phyloP scores from a whole-genome alignment of 2,888 invertebrate genomes.

The Drosophila paracracens region DNA sequence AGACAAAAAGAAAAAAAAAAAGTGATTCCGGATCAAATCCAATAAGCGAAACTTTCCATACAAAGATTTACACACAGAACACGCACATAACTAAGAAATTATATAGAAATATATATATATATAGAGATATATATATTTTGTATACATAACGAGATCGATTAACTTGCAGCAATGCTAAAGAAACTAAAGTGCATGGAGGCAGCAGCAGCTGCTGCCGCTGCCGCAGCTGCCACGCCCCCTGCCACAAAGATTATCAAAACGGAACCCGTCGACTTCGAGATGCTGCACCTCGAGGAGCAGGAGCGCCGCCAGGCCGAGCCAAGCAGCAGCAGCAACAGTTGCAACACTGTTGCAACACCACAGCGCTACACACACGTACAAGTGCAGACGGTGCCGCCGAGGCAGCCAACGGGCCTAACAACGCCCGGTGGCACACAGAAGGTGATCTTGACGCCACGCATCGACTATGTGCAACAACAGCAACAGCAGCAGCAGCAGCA shows the following conservation, averaged over 20 bases:
- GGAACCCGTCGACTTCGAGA: constrained; percentile 83
- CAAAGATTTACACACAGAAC: constrained; percentile 18
- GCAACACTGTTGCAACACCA: constrained; percentile 29
- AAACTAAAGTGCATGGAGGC: constrained; percentile 83
- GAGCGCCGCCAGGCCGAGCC: constrained; percentile 42
- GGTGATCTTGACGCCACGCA: constrained; percentile 83
- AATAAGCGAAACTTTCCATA: constrained; percentile 47
- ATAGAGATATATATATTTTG: constrained; percentile 5
- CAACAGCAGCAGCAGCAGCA: constrained; percentile 40
- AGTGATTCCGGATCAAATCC: constrained; percentile 80
- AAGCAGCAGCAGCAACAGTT: constrained; percentile 38
- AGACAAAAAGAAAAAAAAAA: neutral
- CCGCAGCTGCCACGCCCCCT: constrained; percentile 17
- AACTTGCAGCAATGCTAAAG: constrained; percentile 77
- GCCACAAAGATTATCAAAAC: constrained; percentile 80
- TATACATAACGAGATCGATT: constrained; percentile 19
- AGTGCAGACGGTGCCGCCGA: constrained; percentile 82
- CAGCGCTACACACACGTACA: constrained; percentile 82
- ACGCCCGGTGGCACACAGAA: constrained; percentile 81
- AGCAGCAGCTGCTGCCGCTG: constrained; percentile 47
- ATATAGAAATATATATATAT: constrained; percentile 9
- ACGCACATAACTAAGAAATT: constrained; percentile 22
- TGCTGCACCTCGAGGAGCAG: constrained; percentile 65
- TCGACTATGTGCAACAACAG: constrained; percentile 80
- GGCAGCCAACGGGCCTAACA: constrained; percentile 73